Evolutionary conservation across 2,888 invertebrate genomes (phyloP), one percentile per base, ranked within the genome.

Genomic region (Yponomeuta sedellus): DNA sequence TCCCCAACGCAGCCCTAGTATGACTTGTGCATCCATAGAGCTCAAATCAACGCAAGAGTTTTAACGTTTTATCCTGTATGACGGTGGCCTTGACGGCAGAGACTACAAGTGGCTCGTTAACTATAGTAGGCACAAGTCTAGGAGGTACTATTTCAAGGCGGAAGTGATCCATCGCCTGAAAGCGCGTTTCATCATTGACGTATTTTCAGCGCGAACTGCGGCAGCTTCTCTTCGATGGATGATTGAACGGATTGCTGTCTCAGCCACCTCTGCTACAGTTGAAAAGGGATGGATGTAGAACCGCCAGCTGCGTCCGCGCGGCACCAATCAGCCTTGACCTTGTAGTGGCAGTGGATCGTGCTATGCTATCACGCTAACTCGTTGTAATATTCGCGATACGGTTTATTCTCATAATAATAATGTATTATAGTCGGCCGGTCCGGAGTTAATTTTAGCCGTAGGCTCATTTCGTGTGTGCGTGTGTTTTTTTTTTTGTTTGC

Each of bases 141-240:
- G 16, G 8, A 34, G 34, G 12, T 52, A 12, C 16, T 52, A 52
- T 52, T 52, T 16, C 16, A 52, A 12, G 44, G 44, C 44, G 44
- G 44, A 52, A 52, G 12, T 52, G 44, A 52, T 52, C 44, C 16
- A 52, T 52, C 44, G 44, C 16, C 44, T 52, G 44, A 52, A 28
- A 22, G 61, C 25, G 16, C 61, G 1, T 12, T 61, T 79, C 73
- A 74, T 75, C 78, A 77, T 83, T 85, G 77, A 83, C 82, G 82
- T 86, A 86, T 87, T 87, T 87, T 85, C 79, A 83, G 84, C 76
- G 25, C 69, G 75, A 84, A 83, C 87, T 85, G 85, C 83, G 83
- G 81, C 44, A 44, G 44, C 44, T 52, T 12, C 44, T 52, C 44
- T 40, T 22, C 16, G 20, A 44, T 20, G 34, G 63, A 34, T 61